phyloP scores from a whole-genome alignment of 2,797 vertebrate genomes.

The Thripadectes ignobilis region DNA sequence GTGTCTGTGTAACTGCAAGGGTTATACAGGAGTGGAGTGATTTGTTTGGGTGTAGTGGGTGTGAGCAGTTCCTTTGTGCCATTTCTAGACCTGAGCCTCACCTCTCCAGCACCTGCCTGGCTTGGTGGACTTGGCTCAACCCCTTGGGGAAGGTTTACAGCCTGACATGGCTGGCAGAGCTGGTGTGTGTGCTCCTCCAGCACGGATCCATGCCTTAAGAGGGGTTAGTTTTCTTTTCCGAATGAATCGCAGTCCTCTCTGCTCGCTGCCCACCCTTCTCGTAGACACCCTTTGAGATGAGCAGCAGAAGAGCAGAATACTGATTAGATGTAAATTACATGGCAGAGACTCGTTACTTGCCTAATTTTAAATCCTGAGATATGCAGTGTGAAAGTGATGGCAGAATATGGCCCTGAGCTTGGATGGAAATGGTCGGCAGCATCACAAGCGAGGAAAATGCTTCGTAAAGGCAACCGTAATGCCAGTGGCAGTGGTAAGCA shows the following conservation, averaged over 20 bases:
- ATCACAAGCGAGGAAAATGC: constrained; percentile 44
- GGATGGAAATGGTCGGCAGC: constrained; percentile 55
- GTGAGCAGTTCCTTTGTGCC: constrained; percentile 35
- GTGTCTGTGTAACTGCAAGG: constrained; percentile 42
- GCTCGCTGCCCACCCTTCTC: constrained; percentile 56
- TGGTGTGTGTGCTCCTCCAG: not conserved
- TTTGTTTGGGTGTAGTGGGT: constrained; percentile 54
- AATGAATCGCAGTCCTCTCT: constrained; percentile 37
- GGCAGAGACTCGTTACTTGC: constrained; percentile 62
- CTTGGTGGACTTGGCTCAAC: not conserved
- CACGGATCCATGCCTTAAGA: not conserved
- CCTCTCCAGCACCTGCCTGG: not conserved
- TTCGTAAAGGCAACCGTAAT: constrained; percentile 47
- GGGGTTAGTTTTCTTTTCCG: constrained; percentile 15
- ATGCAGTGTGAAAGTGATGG: constrained; percentile 62
- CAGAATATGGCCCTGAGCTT: constrained; percentile 63
- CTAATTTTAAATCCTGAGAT: constrained; percentile 68
- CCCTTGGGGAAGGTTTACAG: not conserved
- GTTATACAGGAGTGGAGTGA: constrained; percentile 21
- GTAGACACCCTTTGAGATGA: constrained; percentile 60
- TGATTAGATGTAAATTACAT: constrained; percentile 68
- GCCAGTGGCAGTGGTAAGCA: not conserved
- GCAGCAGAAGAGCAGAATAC: constrained; percentile 59
- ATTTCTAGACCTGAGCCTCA: not conserved
- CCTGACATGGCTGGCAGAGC: not conserved